These are phyloP conservation scores for Pempheris klunzingeri DNA, from an alignment of 2,797 vertebrate species.

Conservation along the genomic window DNA sequence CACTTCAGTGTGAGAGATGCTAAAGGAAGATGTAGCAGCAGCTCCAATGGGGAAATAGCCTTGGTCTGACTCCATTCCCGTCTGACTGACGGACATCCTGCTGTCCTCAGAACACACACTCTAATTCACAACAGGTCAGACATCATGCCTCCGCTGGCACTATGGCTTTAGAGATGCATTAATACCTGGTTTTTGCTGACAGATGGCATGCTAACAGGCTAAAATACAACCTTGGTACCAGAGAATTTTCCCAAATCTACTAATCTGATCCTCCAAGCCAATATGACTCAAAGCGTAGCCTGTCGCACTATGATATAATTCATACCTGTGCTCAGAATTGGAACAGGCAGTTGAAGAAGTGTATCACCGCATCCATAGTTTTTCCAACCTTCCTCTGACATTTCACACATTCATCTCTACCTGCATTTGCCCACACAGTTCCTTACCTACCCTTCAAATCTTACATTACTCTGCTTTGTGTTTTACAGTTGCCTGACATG, in stretches of 20 bases:
- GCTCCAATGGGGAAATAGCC: slow-evolving; percentile 15
- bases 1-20: not conserved
- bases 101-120: slow-evolving; percentile 21
- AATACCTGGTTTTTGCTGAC: slow-evolving; percentile 13
- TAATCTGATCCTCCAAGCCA: not conserved
- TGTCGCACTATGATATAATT: not conserved
- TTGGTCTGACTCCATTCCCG: slow-evolving; percentile 10
- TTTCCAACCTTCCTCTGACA: not conserved
- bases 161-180: slow-evolving; percentile 11
- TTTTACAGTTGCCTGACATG: not conserved
- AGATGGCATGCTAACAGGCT: slow-evolving; percentile 5
- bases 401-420: not conserved
- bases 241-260: not conserved
- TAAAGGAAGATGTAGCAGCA: slow-evolving; percentile 12
- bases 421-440: not conserved
- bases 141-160: not conserved
- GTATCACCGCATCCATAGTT: not conserved
- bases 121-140: slow-evolving; percentile 2
- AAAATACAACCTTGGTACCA: slow-evolving; percentile 1
- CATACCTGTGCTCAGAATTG: not conserved
- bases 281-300: not conserved
- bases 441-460: not conserved
- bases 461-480: not conserved
- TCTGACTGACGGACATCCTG: slow-evolving; percentile 27
- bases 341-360: not conserved